phyloP scores from a whole-genome alignment of 2,797 vertebrate species.

The Telmatherina bonti region DNA sequence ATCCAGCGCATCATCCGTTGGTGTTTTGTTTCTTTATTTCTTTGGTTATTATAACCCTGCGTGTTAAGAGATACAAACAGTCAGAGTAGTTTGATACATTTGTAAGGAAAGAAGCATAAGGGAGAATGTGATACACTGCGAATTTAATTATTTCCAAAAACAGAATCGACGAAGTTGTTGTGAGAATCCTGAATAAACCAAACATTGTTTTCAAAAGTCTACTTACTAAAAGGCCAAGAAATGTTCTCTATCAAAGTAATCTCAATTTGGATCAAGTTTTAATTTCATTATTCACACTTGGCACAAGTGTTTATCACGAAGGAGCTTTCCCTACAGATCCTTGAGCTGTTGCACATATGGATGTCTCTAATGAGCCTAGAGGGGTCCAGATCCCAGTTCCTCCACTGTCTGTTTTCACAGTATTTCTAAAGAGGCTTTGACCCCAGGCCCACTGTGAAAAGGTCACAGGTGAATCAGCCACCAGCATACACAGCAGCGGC shows the following conservation, averaged over 20 bases:
- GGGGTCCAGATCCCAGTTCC: conserved; percentile 56
- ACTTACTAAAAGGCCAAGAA: not conserved
- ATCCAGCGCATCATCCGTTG: conserved; percentile 20
- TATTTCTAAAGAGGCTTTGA: conserved; percentile 59
- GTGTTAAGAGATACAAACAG: conserved; percentile 5
- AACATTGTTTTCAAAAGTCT: not conserved
- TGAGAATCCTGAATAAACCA: not conserved
- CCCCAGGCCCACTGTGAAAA: conserved; percentile 71
- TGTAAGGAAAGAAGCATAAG: conserved; percentile 10
- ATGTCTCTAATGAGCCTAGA: conserved; percentile 73
- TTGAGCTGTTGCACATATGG: conserved; percentile 74
- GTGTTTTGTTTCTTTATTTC: not conserved
- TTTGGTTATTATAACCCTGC: not conserved
- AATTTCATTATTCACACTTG: conserved; percentile 43
- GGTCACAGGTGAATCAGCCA: conserved; percentile 76
- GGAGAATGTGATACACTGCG: not conserved
- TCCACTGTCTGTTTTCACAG: conserved; percentile 56
- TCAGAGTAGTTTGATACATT: conserved; percentile 17
- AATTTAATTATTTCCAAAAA: not conserved
- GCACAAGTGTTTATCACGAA: conserved; percentile 25
- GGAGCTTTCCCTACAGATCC: conserved; percentile 50
- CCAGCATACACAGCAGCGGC: conserved; percentile 47
- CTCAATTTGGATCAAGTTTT: not conserved
- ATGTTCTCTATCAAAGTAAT: conserved; percentile 10
- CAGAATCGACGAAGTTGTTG: not conserved